Percentiles rank a stretch among this genome's conserved stretches.
phyloP scores from a whole-genome alignment of 2,797 vertebrate species.

The Aythya fuligula region DNA sequence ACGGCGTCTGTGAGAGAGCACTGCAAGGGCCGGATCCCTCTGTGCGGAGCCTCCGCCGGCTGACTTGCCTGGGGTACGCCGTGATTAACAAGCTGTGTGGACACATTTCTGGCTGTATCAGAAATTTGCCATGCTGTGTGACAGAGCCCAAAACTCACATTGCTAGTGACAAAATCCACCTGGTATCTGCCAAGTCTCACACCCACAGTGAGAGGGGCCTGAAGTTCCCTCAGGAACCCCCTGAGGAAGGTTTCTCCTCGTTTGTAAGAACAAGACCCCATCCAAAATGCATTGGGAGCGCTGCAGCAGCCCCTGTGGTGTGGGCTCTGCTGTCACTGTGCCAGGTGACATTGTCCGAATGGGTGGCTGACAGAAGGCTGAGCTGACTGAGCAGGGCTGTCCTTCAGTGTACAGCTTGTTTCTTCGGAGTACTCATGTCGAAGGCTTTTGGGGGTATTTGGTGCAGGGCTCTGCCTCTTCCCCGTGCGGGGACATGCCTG shows the following conservation, averaged over 20 bases:
- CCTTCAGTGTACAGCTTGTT: rapidly evolving
- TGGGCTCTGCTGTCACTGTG: background rate
- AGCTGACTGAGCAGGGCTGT: background rate
- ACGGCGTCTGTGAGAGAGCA: background rate
- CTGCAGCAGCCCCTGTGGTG: background rate
- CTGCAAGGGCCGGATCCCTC: rapidly evolving
- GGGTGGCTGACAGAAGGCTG: background rate
- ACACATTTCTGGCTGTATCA: background rate
- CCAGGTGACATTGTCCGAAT: background rate
- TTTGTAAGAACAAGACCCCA: background rate
- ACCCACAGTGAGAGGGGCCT: background rate
- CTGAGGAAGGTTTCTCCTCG: background rate
- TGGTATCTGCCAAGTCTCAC: background rate
- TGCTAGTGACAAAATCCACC: background rate
- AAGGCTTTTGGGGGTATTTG: background rate
- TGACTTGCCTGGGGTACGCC: background rate
- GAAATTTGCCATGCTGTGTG: background rate
- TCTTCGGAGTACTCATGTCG: rapidly evolving
- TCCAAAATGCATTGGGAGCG: background rate
- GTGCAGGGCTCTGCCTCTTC: background rate
- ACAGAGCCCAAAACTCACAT: background rate
- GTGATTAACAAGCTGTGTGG: background rate
- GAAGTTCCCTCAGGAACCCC: background rate
- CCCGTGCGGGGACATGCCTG: rapidly evolving
- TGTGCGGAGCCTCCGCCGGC: rapidly evolving